Conservation (phyloP, 2,888 invertebrate genomes). For the Palloptera scutellata region DNA sequence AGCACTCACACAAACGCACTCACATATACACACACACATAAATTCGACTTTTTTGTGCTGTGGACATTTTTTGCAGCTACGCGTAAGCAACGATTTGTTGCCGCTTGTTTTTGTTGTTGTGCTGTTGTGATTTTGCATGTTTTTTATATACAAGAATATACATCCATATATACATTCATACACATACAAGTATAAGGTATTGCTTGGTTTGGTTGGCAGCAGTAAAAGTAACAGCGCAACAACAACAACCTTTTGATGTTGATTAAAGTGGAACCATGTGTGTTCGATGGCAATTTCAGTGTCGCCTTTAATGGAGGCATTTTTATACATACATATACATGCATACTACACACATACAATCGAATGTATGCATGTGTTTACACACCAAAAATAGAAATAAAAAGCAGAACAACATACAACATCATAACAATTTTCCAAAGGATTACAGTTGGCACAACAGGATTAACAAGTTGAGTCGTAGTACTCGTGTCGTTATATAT, state of each 20-base stretch:
- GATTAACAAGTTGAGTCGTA: slow-evolving; percentile 41
- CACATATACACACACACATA: too few relatives aligned
- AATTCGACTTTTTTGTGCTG: too few relatives aligned
- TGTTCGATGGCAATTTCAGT: slow-evolving; percentile 38
- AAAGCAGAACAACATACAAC: slow-evolving; percentile 30
- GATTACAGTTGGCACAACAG: slow-evolving; percentile 46
- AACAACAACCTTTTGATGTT: slow-evolving; percentile 38
- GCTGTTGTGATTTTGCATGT: slow-evolving; percentile 3
- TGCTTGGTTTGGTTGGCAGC: not conserved
- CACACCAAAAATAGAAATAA: not conserved
- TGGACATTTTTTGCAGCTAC: too few relatives aligned
- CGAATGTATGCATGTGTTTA: not conserved
- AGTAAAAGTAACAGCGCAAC: not conserved
- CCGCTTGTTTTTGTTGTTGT: too few relatives aligned
- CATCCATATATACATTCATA: too few relatives aligned
- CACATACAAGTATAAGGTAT: too few relatives aligned
- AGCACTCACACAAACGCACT: too few relatives aligned
- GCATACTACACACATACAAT: not conserved
- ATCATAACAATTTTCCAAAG: slow-evolving; percentile 45
- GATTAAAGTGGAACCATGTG: slow-evolving; percentile 45
- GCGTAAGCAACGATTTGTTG: too few relatives aligned
- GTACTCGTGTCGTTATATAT: not conserved
- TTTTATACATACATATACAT: not conserved
- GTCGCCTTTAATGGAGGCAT: not conserved
- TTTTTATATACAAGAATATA: slow-evolving; percentile 22